Conservation (phyloP, 2,797 vertebrate species). For the Podarcis lilfordi region DNA sequence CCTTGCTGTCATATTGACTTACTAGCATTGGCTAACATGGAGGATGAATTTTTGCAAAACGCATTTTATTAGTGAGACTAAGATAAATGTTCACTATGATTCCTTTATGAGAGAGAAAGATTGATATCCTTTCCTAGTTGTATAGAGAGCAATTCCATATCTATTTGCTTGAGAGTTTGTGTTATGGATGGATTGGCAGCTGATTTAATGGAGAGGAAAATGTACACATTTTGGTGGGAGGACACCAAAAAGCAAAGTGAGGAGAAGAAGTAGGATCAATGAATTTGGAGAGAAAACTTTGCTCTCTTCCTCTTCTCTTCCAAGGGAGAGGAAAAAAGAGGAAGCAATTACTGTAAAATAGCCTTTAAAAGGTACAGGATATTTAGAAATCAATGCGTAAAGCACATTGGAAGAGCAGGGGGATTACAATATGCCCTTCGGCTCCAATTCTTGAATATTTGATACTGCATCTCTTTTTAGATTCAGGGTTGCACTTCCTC, state of each 20-base stretch:
- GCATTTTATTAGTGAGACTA: slow-evolving; percentile 66
- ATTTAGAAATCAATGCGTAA: not conserved
- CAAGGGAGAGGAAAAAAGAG: not conserved
- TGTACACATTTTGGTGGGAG: slow-evolving; percentile 53
- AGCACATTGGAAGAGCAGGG: not conserved
- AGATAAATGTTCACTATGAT: slow-evolving; percentile 65
- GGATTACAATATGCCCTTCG: not conserved
- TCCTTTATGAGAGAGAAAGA: slow-evolving; percentile 71
- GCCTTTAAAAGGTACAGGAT: not conserved
- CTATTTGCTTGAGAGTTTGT: slow-evolving; percentile 65
- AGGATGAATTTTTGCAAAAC: slow-evolving; percentile 62
- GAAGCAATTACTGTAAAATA: not conserved
- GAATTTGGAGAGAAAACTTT: slow-evolving; percentile 58
- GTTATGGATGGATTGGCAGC: slow-evolving; percentile 73
- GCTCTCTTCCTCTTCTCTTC: slow-evolving; percentile 42
- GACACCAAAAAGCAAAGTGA: slow-evolving; percentile 63
- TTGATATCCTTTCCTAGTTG: slow-evolving; percentile 66
- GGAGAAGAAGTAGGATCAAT: slow-evolving; percentile 48
- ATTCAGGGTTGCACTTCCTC: not conserved
- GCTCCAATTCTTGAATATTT: not conserved
- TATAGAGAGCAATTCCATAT: slow-evolving; percentile 69
- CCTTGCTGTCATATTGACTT: slow-evolving; percentile 28
- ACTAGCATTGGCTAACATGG: slow-evolving; percentile 32
- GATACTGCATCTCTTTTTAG: not conserved
- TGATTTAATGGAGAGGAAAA: slow-evolving; percentile 75